Evolutionary conservation across 1,140 invertebrate species (phyloP), one percentile per base, ranked within the genome.

Genomic region (Odontomachus brunneus): DNA sequence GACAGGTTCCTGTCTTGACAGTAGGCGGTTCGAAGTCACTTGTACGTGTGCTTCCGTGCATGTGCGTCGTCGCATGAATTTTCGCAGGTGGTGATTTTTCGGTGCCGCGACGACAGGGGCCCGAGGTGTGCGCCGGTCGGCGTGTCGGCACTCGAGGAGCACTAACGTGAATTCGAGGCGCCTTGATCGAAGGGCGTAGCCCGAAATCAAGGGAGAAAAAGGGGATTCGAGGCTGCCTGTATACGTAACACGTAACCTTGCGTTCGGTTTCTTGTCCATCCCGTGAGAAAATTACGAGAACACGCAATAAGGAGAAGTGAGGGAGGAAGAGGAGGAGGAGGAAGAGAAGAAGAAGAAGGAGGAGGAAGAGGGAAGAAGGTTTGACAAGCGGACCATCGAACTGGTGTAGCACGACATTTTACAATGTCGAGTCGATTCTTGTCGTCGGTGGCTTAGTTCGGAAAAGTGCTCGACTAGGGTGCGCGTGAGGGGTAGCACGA

Each of bases 21-120:
- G 62, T 82, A 62, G 82, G 87, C 57, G 67, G 83, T 84, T 72
- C 65, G 44, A 11, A 33, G 17, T 63, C 59, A 57, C 59, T 7
- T 22, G 22, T 63, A 29, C 62, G 63, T 74, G 73, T 59, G 62
- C 14, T 29, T 22, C 48, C n/a, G 75, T 82, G 86, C 75, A 74
- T 88, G 82, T 88, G 86, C 65, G 85, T 69, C 33, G 57, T 85
- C 82, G 86, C 62, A 87, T 89, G 84, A 88, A 90, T 90, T 88
- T 90, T 89, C 84, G 88, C 90, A 91, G 90, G 90, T 91, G 89
- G 89, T 90, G 89, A 91, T 91, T 89, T 86, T 86, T 74, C 78
- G 53, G 69, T 87, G 49, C 59, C 57, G 71, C 15, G 51, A 82
- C 62, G 49, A 83, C 51, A 67, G 49, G 44, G 44, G 12, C 26